Percentiles rank a stretch among this genome's conserved stretches.
These are phyloP conservation scores for Tychaedon coryphoeus DNA, from an alignment of 2,113 vertebrate species.

Conservation along the genomic window DNA sequence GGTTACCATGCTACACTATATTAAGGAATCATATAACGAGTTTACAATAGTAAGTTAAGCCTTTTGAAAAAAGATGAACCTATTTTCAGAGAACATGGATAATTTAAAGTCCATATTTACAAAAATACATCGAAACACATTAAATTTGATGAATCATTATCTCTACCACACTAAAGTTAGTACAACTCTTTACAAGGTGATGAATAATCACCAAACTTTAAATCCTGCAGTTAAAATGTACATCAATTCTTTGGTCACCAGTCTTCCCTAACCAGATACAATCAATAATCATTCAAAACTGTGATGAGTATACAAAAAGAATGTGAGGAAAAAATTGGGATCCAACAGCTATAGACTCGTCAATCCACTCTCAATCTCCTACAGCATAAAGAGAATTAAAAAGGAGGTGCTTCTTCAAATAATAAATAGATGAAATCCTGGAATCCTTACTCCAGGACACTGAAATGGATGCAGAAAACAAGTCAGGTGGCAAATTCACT, in stretches of 20 bases:
- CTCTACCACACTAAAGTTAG: not conserved
- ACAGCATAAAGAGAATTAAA: not conserved
- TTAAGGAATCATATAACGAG: not conserved
- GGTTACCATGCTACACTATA: fast-evolving
- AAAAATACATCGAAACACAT: not conserved
- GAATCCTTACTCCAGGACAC: not conserved
- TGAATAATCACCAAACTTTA: not conserved
- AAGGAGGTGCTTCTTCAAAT: not conserved
- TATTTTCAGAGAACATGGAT: not conserved
- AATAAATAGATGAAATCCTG: not conserved
- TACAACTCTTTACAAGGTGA: not conserved
- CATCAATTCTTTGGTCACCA: not conserved
- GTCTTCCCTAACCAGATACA: not conserved
- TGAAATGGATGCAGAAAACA: not conserved
- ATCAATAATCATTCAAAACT: not conserved
- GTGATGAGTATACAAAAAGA: not conserved
- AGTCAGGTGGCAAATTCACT: not conserved
- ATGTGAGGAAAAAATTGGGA: not conserved
- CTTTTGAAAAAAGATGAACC: not conserved
- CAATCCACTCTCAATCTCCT: not conserved
- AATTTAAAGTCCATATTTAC: not conserved
- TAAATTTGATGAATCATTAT: not conserved
- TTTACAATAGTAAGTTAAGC: not conserved
- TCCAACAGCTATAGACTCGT: not conserved
- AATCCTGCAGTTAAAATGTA: not conserved